Evolutionary conservation across 2,888 invertebrate species (phyloP).

Genomic region (Tetragonula carbonaria): DNA sequence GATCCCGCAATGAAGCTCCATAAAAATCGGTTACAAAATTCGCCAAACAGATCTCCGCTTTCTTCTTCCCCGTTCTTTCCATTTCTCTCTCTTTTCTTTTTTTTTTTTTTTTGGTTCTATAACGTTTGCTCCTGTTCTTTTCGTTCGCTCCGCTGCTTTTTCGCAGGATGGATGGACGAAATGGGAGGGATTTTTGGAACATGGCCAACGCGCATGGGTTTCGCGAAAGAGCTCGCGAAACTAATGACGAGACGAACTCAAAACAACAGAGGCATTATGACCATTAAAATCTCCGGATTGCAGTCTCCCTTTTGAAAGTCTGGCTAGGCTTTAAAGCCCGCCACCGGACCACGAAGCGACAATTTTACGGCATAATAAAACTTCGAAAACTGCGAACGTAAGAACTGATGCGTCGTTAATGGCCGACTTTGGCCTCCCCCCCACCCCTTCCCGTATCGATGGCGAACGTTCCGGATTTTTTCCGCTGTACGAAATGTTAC

Average conservation of each 20-base stretch:
- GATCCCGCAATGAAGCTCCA: conserved; percentile 37
- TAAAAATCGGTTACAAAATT: conserved; percentile 48
- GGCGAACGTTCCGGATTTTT: conserved; percentile 12
- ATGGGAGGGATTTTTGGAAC: conserved; percentile 38
- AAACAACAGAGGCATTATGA: conserved; percentile 61
- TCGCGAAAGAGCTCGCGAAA: conserved; percentile 51
- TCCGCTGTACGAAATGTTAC: background rate
- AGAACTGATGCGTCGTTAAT: conserved; percentile 52
- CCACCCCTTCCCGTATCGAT: background rate
- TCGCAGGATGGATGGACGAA: background rate
- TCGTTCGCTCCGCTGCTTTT: conserved; percentile 1
- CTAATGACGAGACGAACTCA: conserved; percentile 63
- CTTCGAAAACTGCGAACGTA: conserved; percentile 40
- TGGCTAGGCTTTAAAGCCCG: conserved; percentile 48
- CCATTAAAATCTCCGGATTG: conserved; percentile 61
- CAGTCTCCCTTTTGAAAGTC: conserved; percentile 36
- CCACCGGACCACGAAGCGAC: conserved; percentile 38
- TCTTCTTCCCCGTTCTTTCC: background rate
- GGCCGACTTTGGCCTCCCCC: background rate
- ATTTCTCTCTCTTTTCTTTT: background rate
- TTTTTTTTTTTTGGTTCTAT: background rate
- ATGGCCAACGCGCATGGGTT: conserved; percentile 40
- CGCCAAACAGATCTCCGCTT: conserved; percentile 18
- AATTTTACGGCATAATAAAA: conserved; percentile 58
- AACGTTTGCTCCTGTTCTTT: background rate